Evolutionary conservation across 2,113 vertebrate genomes (phyloP).

Genomic region (Phycodurus eques): DNA sequence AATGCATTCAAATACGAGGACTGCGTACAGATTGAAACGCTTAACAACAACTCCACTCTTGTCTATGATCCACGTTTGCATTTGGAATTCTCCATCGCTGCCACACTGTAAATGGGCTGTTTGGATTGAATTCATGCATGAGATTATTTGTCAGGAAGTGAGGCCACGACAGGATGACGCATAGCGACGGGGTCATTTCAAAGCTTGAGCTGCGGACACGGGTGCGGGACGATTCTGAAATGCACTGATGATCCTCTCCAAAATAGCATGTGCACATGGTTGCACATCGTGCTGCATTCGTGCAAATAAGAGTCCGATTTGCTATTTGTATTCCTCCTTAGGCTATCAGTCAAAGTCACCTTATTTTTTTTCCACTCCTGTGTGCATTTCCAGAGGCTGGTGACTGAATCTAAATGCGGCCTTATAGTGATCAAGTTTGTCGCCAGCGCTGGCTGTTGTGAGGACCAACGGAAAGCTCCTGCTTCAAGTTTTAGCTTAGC

Average conservation of each 20-base stretch:
- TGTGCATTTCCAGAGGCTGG: slow-evolving; percentile 33
- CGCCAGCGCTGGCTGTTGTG: slow-evolving; percentile 38
- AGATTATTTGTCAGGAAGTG: slow-evolving; percentile 30
- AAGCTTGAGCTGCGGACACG: slow-evolving; percentile 22
- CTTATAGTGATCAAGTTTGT: slow-evolving; percentile 61
- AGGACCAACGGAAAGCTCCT: slow-evolving; percentile 25
- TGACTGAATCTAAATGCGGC: slow-evolving; percentile 49
- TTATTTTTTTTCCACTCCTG: slow-evolving; percentile 26
- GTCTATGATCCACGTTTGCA: slow-evolving; percentile 9
- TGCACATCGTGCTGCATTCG: slow-evolving; percentile 36
- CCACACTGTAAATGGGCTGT: slow-evolving; percentile 25
- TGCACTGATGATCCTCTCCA: slow-evolving; percentile 36
- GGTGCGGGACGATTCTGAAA: slow-evolving; percentile 24
- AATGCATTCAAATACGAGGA: slow-evolving; percentile 20
- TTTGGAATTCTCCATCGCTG: slow-evolving; percentile 2
- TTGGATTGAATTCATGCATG: slow-evolving; percentile 29
- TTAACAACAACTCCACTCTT: slow-evolving; percentile 10
- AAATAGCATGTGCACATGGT: slow-evolving; percentile 40
- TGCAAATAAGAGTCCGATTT: slow-evolving; percentile 23
- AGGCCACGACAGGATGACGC: slow-evolving; percentile 30
- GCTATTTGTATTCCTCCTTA: slow-evolving; percentile 63
- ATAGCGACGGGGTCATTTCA: slow-evolving; percentile 32
- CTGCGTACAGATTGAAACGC: slow-evolving; percentile 1
- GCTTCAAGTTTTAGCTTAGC: slow-evolving; percentile 29
- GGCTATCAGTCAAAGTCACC: slow-evolving; percentile 61